Evolutionary conservation across 2,797 vertebrate species (phyloP), one percentile per base, ranked within the genome.

Genomic region (Acanthurus leucopareius): DNA sequence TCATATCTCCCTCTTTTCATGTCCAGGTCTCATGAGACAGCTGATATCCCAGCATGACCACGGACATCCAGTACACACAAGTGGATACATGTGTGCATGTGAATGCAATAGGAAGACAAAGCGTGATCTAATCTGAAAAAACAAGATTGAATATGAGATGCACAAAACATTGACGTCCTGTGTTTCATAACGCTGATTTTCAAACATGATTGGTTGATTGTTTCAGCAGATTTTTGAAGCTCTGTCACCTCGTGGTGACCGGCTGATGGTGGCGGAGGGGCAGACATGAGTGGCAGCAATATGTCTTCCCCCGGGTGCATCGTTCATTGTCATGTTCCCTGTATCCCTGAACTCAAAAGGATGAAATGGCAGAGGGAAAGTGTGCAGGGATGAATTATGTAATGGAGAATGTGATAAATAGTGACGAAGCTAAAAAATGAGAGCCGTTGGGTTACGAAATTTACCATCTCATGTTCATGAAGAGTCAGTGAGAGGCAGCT

Each of bases 1-100:
- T 73, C 63, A 71, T 60, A 56, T 53, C 44, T 59, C 7, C 8
- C 35, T 73, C 58, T 70, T 86, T 84, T 82, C 80, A 86, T 84
- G 70, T 67, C 32, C 4, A 51, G 20, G 58, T 78, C 77, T 58
- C 72, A 52, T 10, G 68, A 65, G 66, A 54, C 56, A 40, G 62
- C n/a, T 71, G 51, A 59, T 78, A 70, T 73, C 72, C 54, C 67
- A 80, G 75, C 38, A 54, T 68, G 69, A 70, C 64, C 75, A 25
- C 56, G 57, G 67, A 70, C 44, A 47, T 22, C 58, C 15, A 65
- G 40, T 44, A 35, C 1, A 58, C 15, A 47, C 45, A 48, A 25
- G 38, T 7, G 10, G 6, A 47, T 14, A 54, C 19, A 35, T 25
- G 11, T 7, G 42, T 32, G 8, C 15, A 54, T 44, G 51, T 56